phyloP scores from a whole-genome alignment of 1,140 invertebrate genomes.

The Trichogramma pretiosum region DNA sequence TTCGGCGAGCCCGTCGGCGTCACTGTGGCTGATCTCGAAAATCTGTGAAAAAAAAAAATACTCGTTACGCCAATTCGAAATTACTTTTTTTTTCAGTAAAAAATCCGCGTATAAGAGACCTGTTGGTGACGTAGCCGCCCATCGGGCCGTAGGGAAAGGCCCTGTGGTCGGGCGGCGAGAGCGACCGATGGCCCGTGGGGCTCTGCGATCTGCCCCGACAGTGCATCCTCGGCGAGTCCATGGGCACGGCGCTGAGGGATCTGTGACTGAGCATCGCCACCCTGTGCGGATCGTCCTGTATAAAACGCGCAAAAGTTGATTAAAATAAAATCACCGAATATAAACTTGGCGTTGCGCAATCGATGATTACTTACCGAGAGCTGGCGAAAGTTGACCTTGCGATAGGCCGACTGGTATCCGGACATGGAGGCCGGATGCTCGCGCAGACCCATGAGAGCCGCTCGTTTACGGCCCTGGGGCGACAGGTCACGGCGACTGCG shows the following conservation, averaged over 20 bases:
- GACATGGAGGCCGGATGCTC: constrained; percentile 44
- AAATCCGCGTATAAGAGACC: too few species aligned
- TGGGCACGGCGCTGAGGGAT: constrained; percentile 68
- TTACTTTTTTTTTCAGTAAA: neutral
- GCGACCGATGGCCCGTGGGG: constrained; percentile 55
- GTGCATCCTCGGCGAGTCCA: constrained; percentile 53
- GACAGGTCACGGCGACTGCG: constrained; percentile 66
- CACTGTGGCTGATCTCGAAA: constrained; percentile 77
- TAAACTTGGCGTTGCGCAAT: neutral
- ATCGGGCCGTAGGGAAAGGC: constrained; percentile 45
- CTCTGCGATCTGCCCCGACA: constrained; percentile 57
- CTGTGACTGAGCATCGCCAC: constrained; percentile 46
- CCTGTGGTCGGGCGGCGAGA: constrained; percentile 67
- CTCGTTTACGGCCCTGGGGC: constrained; percentile 61
- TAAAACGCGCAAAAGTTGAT: constrained; percentile 6
- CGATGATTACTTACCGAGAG: constrained; percentile 13
- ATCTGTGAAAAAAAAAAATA: constrained; percentile 44
- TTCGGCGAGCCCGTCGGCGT: constrained; percentile 92
- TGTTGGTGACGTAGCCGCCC: constrained; percentile 37
- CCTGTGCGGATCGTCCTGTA: constrained; percentile 43
- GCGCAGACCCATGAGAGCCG: constrained; percentile 54
- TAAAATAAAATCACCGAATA: neutral
- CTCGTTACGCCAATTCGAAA: constrained; percentile 8
- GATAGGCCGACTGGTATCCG: constrained; percentile 40
- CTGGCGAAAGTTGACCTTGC: constrained; percentile 36